Conservation (phyloP, 2,888 invertebrate species). For the Drosophila quinaria region DNA sequence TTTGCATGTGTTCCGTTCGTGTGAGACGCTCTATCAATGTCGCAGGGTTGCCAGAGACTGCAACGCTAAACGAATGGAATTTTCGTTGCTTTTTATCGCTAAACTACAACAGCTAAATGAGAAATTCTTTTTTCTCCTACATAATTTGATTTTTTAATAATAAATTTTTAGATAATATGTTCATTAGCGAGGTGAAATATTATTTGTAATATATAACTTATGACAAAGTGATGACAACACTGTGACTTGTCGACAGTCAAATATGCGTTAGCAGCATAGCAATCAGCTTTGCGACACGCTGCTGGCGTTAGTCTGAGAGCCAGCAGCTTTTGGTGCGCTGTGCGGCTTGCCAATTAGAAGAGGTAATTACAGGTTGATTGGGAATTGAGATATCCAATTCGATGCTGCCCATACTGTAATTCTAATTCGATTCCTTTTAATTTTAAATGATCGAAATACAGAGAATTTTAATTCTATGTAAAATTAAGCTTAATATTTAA, state of each 20-base stretch:
- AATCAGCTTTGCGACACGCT: conserved; percentile 49
- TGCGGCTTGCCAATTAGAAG: conserved; percentile 37
- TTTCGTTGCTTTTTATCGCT: background rate
- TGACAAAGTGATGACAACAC: conserved; percentile 45
- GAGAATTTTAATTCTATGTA: background rate
- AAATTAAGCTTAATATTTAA: background rate
- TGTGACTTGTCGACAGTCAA: conserved; percentile 39
- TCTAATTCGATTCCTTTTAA: background rate
- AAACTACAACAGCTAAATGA: fast-evolving
- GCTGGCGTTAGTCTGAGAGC: conserved; percentile 14
- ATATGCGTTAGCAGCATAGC: conserved; percentile 36
- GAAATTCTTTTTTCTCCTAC: conserved; percentile 10
- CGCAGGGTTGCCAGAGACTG: conserved; percentile 53
- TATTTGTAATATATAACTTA: conserved; percentile 8
- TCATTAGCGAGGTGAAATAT: background rate
- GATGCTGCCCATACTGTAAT: background rate
- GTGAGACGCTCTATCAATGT: conserved; percentile 56
- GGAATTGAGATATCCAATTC: conserved; percentile 1
- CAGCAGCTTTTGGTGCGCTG: conserved; percentile 33
- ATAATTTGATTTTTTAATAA: background rate
- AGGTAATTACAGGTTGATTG: conserved; percentile 9
- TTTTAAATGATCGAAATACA: background rate
- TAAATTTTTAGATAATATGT: fast-evolving
- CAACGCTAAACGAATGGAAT: fast-evolving
- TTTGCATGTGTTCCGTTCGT: conserved; percentile 62